Conservation (phyloP, 2,797 vertebrate genomes). For the Novumbra hubbsi region DNA sequence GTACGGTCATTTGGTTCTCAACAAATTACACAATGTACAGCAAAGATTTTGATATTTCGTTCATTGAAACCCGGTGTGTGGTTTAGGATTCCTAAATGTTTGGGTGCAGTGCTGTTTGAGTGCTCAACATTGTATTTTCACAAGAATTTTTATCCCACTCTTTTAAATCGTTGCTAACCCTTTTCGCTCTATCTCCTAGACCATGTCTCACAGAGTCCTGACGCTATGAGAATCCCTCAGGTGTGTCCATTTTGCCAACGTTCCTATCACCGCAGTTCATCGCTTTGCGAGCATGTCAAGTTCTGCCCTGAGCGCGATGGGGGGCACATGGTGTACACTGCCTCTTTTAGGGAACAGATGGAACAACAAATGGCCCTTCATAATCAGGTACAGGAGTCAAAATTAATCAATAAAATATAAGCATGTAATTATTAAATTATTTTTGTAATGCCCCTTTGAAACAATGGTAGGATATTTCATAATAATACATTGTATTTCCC, state of each 20-base stretch:
- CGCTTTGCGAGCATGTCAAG: slow-evolving; percentile 74
- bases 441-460: too few species aligned
- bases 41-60: too few species aligned
- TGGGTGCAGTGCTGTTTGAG: too few species aligned
- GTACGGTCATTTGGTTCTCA: too few species aligned
- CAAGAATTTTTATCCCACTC: neutral
- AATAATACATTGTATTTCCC: too few species aligned
- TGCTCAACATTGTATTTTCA: neutral
- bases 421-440: neutral
- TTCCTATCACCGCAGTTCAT: slow-evolving; percentile 61
- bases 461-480: too few species aligned
- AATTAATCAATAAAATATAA: slow-evolving; percentile 45
- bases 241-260: slow-evolving; percentile 77
- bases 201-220: slow-evolving; percentile 29
- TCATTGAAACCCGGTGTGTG: too few species aligned
- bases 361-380: slow-evolving; percentile 75
- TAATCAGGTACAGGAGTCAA: slow-evolving; percentile 69
- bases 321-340: slow-evolving; percentile 66
- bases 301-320: slow-evolving; percentile 74
- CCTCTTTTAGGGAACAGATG: slow-evolving; percentile 73
- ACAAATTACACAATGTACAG: too few species aligned
- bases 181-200: slow-evolving; percentile 46
- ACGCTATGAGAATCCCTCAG: slow-evolving; percentile 55
- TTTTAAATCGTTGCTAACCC: too few species aligned
- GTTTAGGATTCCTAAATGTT: too few species aligned